phyloP scores from a whole-genome alignment of 2,888 invertebrate species.

The Amaurobius ferox region DNA sequence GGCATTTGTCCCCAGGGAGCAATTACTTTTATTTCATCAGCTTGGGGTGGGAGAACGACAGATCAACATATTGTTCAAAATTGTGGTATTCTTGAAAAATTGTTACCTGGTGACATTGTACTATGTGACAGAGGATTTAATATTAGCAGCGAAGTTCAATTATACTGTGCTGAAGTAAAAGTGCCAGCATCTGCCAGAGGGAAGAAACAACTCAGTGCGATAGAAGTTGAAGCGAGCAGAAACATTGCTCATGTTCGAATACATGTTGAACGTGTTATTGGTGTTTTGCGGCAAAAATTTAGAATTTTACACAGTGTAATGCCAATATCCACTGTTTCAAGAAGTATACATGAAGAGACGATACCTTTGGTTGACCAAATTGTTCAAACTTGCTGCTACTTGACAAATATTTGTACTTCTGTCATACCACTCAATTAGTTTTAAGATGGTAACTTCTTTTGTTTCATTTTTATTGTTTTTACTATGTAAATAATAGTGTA shows the following conservation, averaged over 20 bases:
- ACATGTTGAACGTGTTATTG: conserved; percentile 73
- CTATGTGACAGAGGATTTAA: conserved; percentile 74
- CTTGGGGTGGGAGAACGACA: conserved; percentile 73
- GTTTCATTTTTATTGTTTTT: no score
- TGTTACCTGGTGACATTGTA: conserved; percentile 72
- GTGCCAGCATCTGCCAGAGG: neutral
- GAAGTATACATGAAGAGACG: neutral
- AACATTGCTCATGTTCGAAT: conserved; percentile 56
- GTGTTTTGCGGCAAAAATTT: conserved; percentile 72
- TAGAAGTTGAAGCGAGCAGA: conserved; percentile 10
- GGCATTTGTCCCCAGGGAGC: conserved; percentile 74
- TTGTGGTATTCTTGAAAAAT: conserved; percentile 69
- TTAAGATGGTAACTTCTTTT: no score
- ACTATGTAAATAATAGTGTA: no score
- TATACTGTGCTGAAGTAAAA: neutral
- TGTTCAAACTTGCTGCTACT: neutral
- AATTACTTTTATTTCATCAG: conserved; percentile 73
- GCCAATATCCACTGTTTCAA: neutral
- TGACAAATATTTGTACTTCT: neutral
- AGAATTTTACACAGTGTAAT: conserved; percentile 47
- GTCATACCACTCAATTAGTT: neutral
- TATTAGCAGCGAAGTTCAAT: conserved; percentile 39
- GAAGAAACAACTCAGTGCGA: neutral
- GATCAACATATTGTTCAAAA: conserved; percentile 75
- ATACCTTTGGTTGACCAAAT: neutral